A percentile compares a stretch with the other conserved stretches of the same genome.
These are phyloP conservation scores for Drosophila paracracens DNA, from an alignment of 2,888 invertebrate genomes.

Conservation along the genomic window DNA sequence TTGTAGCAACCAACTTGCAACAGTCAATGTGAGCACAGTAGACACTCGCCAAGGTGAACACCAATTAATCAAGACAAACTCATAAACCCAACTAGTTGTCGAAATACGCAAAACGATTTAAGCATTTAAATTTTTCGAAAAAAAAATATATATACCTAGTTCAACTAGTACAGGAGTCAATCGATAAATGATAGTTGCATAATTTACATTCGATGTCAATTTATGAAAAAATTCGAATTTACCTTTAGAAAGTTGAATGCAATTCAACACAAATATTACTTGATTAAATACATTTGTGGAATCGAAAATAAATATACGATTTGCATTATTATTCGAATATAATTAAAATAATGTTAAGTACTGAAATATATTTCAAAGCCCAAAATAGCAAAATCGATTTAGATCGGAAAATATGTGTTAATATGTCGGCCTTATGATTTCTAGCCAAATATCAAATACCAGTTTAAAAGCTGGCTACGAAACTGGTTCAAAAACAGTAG, in stretches of 20 bases:
- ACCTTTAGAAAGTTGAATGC: not conserved
- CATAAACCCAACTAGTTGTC: not conserved
- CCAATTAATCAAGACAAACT: not conserved
- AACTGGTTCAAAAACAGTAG: conserved; percentile 17
- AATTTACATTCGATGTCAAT: not conserved
- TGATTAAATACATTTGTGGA: not conserved
- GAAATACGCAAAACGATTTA: not conserved
- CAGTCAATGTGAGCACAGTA: not conserved
- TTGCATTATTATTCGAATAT: not conserved
- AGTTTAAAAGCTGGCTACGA: conserved; percentile 3
- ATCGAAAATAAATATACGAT: not conserved
- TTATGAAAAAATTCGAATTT: not conserved
- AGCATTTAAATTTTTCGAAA: not conserved
- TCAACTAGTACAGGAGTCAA: not conserved
- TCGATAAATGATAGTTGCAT: not conserved
- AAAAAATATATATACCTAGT: not conserved
- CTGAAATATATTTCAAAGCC: not conserved
- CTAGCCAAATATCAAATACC: conserved; percentile 4
- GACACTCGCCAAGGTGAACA: not conserved
- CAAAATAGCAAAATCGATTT: not conserved
- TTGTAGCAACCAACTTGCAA: not conserved
- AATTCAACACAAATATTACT: not conserved
- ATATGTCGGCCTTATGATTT: conserved; percentile 1
- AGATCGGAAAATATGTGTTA: not conserved
- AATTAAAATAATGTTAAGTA: not conserved